Evolutionary conservation across 1,140 invertebrate species (phyloP).

Genomic region (Monomorium pharaonis): DNA sequence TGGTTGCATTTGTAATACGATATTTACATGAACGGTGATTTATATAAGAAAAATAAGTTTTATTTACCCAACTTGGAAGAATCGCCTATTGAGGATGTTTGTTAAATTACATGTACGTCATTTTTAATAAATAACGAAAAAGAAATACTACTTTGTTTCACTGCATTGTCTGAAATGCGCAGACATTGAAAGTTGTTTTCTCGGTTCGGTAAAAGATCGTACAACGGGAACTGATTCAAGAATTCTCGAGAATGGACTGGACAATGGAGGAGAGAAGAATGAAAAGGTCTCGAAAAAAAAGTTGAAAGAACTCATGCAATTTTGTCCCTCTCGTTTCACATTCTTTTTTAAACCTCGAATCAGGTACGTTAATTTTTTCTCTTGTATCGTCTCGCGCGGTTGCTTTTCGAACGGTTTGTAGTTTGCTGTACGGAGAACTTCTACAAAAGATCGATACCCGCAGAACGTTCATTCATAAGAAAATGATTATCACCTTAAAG

Average conservation of each 20-base stretch:
- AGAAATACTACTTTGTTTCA: neutral
- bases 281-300: neutral
- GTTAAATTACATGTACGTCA: neutral
- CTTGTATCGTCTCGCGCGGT: neutral
- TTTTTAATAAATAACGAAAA: neutral
- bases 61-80: neutral
- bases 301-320: neutral
- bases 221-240: constrained; percentile 10
- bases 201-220: neutral
- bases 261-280: constrained; percentile 29
- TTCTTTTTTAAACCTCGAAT: neutral
- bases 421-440: neutral
- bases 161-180: neutral
- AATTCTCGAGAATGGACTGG: neutral
- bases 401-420: neutral
- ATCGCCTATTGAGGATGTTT: neutral
- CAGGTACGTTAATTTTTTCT: constrained; percentile 31
- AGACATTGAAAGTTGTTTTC: neutral
- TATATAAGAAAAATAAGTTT: neutral
- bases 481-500: neutral
- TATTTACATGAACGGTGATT: neutral
- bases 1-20: neutral
- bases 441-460: neutral
- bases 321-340: neutral
- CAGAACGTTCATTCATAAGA: neutral